phyloP scores from a whole-genome alignment of 92 coral and sea anemone genomes.

The Heliopora coerulea region DNA sequence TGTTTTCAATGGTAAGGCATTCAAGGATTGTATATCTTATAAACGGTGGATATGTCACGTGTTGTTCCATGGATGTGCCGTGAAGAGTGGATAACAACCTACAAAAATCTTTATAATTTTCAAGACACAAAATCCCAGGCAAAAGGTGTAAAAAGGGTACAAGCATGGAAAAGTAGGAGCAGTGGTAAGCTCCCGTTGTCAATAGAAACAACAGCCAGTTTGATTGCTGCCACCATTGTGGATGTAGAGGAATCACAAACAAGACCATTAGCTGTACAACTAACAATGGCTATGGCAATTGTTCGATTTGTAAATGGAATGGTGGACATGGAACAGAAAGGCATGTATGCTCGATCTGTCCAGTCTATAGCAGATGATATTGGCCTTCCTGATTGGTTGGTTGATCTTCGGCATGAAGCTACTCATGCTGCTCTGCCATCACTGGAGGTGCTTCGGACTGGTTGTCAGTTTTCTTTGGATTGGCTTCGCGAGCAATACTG shows the following conservation, averaged over 20 bases:
- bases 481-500: slow-evolving; percentile 87
- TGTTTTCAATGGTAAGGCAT: no score
- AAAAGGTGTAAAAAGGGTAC: slow-evolving; percentile 72
- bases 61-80: slow-evolving; percentile 83
- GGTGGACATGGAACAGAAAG: slow-evolving; percentile 84
- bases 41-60: slow-evolving; percentile 66
- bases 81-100: slow-evolving; percentile 81
- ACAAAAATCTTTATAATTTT: slow-evolving; percentile 67
- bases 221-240: slow-evolving; percentile 64
- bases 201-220: slow-evolving; percentile 75
- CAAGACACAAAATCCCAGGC: slow-evolving; percentile 61
- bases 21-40: no score
- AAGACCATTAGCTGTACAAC: slow-evolving; percentile 43
- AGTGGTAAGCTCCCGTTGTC: slow-evolving; percentile 81
- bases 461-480: slow-evolving; percentile 61
- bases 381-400: slow-evolving; percentile 96
- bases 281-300: slow-evolving; percentile 83
- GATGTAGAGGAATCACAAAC: slow-evolving; percentile 14
- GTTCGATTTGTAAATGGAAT: slow-evolving; percentile 83
- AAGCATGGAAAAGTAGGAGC: slow-evolving; percentile 91
- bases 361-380: slow-evolving; percentile 93
- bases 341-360: slow-evolving; percentile 87
- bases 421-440: slow-evolving; percentile 88
- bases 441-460: slow-evolving; percentile 67
- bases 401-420: slow-evolving; percentile 91